Evolutionary conservation across 1,140 invertebrate genomes (phyloP).

Genomic region (Aphaenogaster floridana): DNA sequence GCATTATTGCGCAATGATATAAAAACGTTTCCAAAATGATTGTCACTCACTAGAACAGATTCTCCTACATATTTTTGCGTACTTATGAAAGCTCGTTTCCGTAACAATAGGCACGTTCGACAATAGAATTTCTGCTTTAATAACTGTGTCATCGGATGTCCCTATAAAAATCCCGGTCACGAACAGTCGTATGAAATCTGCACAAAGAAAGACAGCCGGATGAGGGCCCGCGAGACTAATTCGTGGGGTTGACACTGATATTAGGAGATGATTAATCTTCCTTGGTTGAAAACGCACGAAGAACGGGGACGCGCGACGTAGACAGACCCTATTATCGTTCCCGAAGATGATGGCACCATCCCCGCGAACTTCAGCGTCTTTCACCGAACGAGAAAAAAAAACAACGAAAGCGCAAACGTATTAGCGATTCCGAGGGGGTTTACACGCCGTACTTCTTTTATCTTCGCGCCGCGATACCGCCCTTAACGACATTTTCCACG

Average conservation of each 20-base stretch:
- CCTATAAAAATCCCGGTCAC: background rate
- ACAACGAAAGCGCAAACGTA: background rate
- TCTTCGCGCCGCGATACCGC: slow-evolving; percentile 14
- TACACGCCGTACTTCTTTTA: slow-evolving; percentile 9
- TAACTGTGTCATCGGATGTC: background rate
- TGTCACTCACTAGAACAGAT: background rate
- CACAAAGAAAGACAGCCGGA: slow-evolving; percentile 4
- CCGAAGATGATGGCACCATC: background rate
- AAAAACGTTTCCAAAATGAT: background rate
- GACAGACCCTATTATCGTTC: slow-evolving; percentile 30
- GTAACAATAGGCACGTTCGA: slow-evolving; percentile 15
- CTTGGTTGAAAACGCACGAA: background rate
- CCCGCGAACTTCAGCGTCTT: background rate
- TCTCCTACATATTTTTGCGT: background rate
- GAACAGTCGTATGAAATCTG: slow-evolving; percentile 13
- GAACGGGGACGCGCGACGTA: background rate
- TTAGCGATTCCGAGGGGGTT: slow-evolving; percentile 13
- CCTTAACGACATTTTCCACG: slow-evolving; percentile 16
- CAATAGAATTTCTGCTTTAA: slow-evolving; percentile 36
- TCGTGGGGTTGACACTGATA: slow-evolving; percentile 28
- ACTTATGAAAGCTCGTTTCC: background rate
- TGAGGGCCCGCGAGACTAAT: slow-evolving; percentile 24
- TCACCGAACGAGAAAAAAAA: background rate
- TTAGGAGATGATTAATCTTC: slow-evolving; percentile 52
- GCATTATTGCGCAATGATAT: background rate